Evolutionary conservation across 2,888 invertebrate genomes (phyloP), one percentile per base, ranked within the genome.

Genomic region (Brenthis hecate): DNA sequence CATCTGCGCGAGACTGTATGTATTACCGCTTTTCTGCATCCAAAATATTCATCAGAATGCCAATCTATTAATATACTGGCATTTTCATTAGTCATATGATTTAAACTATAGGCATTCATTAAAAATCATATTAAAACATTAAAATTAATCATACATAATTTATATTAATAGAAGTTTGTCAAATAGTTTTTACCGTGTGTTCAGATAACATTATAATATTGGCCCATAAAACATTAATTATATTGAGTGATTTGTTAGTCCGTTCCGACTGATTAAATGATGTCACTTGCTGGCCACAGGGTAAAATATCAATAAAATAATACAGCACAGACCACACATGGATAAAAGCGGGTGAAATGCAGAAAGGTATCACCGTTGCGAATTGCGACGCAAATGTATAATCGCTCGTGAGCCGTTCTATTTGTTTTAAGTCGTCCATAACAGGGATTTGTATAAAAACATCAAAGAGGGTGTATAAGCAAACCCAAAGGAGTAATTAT

Each of bases 381-480:
- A 92, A 92, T 92, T 85, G 88, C 90, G 88, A 90, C 91, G 88
- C 89, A 87, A 85, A 90, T 89, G 86, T 87, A 85, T 92, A 91
- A 91, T 92, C 91, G 91, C 81, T 87, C 78, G 84, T 82, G 85
- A 84, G 84, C 78, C 87, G 88, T 90, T 86, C 88, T 92, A 92
- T 92, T 92, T 92, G 92, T 92, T 92, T 92, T 91, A 91, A 91
- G 85, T 89, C 88, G 85, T 84, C 89, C 89, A 88, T 91, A 89
- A 88, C 91, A 82, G 85, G 85, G 85, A 85, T 88, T 87, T 82
- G 85, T 87, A 91, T 90, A 91, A 92, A 91, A 91, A 92, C 91
- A 91, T 92, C 91, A 92, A 92, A 92, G 91, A 84, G 92, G 89
- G 87, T 83, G 87, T 86, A 85, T 83, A 86, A 87, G 88, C 78